These are phyloP conservation scores for Ormyrus labotus DNA, from an alignment of 2,888 invertebrate genomes.

Conservation along the genomic window DNA sequence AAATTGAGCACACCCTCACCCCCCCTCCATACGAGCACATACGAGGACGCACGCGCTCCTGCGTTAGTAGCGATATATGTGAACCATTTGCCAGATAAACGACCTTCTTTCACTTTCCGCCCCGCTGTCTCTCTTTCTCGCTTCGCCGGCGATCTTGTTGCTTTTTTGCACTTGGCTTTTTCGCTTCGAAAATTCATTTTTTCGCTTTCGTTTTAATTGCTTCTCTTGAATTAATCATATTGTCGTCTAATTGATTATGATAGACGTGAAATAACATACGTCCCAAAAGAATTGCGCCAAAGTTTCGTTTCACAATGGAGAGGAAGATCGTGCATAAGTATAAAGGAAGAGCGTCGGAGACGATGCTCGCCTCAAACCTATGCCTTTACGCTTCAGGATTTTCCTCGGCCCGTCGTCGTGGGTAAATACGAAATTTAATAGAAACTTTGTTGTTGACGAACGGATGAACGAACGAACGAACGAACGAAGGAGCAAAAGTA, in stretches of 20 bases:
- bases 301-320: too few relatives aligned
- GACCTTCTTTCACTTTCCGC: constrained; percentile 62
- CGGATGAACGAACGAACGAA: constrained; percentile 57
- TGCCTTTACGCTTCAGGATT: constrained; percentile 60
- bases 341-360: constrained; percentile 2
- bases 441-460: constrained; percentile 66
- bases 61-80: constrained; percentile 70
- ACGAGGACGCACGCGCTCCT: constrained; percentile 35
- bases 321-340: background rate
- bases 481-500: constrained; percentile 49
- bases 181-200: too few relatives aligned
- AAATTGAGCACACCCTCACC: constrained; percentile 72
- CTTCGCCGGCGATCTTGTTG: too few relatives aligned
- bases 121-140: constrained; percentile 31
- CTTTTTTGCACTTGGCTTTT: too few relatives aligned
- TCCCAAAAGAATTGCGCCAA: too few relatives aligned
- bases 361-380: constrained; percentile 6
- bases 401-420: constrained; percentile 60
- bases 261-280: too few relatives aligned
- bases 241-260: too few relatives aligned
- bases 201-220: too few relatives aligned
- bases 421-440: constrained; percentile 67
- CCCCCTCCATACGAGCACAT: constrained; percentile 29
- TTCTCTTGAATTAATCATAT: too few relatives aligned
- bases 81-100: constrained; percentile 70